A percentile compares a stretch with the other conserved stretches of the same genome.
Conservation (phyloP, 1,140 invertebrate genomes). For the Armadillidium nasatum region DNA sequence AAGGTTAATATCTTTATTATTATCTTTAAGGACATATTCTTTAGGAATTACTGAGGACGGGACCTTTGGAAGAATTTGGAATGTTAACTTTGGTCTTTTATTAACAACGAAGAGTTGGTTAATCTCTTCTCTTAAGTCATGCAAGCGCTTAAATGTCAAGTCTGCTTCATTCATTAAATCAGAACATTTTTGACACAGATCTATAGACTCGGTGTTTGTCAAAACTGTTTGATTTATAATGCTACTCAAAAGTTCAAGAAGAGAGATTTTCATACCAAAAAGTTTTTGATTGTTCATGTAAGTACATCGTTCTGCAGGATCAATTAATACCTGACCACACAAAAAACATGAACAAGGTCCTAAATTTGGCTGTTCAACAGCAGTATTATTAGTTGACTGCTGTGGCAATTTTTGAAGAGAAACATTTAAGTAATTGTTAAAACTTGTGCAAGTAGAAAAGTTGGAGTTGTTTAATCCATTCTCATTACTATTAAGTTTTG, state of each 20-base stretch:
- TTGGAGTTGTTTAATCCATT: background rate
- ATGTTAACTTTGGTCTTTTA: constrained; percentile 28
- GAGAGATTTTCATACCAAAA: constrained; percentile 23
- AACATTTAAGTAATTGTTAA: background rate
- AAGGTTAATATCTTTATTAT: constrained; percentile 23
- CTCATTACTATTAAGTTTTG: background rate
- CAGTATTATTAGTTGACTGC: constrained; percentile 18
- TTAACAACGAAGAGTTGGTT: constrained; percentile 21
- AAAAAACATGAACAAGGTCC: constrained; percentile 30
- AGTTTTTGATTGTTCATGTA: constrained; percentile 28
- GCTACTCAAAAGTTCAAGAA: constrained; percentile 26
- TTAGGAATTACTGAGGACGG: background rate
- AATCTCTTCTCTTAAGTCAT: constrained; percentile 24
- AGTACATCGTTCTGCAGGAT: constrained; percentile 25
- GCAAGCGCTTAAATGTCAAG: constrained; percentile 22
- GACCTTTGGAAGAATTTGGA: constrained; percentile 26
- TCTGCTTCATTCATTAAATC: constrained; percentile 30
- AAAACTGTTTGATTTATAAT: constrained; percentile 28
- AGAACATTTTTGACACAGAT: constrained; percentile 28
- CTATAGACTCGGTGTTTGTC: constrained; percentile 25
- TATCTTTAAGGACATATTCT: background rate
- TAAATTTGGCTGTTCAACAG: constrained; percentile 30
- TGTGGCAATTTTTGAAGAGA: background rate
- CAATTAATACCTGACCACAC: constrained; percentile 21
- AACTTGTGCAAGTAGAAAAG: background rate